Conservation (phyloP, 2,113 vertebrate species). For the Phocoena phocoena region DNA sequence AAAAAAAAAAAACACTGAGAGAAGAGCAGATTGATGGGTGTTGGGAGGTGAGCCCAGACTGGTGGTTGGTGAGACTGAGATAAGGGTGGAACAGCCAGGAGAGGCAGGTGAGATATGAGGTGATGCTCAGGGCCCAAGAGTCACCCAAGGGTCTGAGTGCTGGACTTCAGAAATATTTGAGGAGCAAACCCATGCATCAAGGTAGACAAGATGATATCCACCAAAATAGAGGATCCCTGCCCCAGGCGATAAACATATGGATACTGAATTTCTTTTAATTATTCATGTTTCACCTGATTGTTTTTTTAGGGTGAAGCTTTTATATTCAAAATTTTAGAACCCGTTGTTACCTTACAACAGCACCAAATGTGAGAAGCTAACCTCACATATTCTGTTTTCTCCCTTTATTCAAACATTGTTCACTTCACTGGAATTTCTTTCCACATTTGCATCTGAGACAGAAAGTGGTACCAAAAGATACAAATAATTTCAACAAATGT, state of each 20-base stretch:
- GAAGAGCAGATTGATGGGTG: not conserved
- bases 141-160: too few relatives aligned
- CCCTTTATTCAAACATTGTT: conserved; percentile 23
- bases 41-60: not conserved
- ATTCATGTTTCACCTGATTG: not conserved
- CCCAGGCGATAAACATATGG: not conserved
- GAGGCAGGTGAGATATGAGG: not conserved
- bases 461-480: not conserved
- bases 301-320: not conserved
- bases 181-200: not conserved
- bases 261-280: not conserved
- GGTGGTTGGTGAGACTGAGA: not conserved
- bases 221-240: not conserved
- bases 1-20: not conserved
- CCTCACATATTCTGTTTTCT: not conserved
- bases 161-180: not conserved
- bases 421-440: not conserved
- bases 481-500: conserved; percentile 31
- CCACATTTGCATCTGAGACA: not conserved
- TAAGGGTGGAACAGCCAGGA: not conserved
- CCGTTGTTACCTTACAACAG: not conserved
- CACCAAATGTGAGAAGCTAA: not conserved
- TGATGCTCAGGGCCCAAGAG: not conserved
- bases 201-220: not conserved
- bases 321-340: not conserved